These are phyloP conservation scores for Disparrhopalites patrizii DNA, from an alignment of 2,888 invertebrate genomes.

Conservation along the genomic window DNA sequence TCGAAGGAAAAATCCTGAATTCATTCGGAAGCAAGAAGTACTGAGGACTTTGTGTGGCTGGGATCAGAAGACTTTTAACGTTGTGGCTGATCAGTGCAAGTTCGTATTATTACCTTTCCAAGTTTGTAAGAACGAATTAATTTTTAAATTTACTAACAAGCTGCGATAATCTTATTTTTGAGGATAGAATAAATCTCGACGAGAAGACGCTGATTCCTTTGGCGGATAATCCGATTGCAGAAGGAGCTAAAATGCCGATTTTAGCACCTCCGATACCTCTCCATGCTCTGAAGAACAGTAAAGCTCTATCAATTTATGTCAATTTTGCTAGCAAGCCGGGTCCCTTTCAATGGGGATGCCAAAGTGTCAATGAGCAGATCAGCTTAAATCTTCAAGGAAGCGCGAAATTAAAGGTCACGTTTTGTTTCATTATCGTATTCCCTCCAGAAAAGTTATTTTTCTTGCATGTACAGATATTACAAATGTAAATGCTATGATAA, in stretches of 20 bases:
- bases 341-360: constrained; percentile 15
- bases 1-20: not conserved
- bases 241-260: constrained; percentile 7
- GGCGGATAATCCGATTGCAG: not conserved
- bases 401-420: constrained; percentile 6
- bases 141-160: not conserved
- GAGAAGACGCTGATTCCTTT: not conserved
- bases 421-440: too few relatives aligned
- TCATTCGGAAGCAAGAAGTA: not conserved
- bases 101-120: not conserved
- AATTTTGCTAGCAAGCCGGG: constrained; percentile 9
- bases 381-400: not conserved
- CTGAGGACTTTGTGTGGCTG: not conserved
- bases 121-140: not conserved
- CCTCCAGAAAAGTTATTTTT: too few relatives aligned
- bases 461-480: not conserved
- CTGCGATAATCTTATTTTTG: not conserved
- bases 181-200: not conserved
- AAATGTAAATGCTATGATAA: too few relatives aligned
- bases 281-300: not conserved
- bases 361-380: constrained; percentile 16
- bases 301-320: constrained; percentile 6
- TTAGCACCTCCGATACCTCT: constrained; percentile 17
- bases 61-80: not conserved
- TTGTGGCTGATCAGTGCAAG: not conserved